Evolutionary conservation across 2,888 invertebrate genomes (phyloP).

Genomic region (Pammene fasciana): DNA sequence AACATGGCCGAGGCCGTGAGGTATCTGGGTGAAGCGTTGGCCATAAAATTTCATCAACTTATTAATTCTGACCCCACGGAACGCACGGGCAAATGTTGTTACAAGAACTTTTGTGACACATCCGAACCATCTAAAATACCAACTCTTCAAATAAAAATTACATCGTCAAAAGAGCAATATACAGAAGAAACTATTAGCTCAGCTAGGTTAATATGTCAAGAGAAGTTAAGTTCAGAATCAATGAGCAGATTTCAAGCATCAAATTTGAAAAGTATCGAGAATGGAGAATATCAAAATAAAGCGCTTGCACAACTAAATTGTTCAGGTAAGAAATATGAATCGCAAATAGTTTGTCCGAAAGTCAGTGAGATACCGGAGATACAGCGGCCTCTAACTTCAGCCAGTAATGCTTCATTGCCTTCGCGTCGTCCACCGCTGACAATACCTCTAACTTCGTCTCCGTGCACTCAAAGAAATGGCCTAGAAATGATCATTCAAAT

Average conservation of each 20-base stretch:
- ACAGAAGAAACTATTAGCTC: too few species aligned
- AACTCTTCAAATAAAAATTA: too few species aligned
- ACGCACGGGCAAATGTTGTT: background rate
- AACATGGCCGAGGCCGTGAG: background rate
- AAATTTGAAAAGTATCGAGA: too few species aligned
- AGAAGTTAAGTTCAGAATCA: background rate
- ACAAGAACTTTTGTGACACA: background rate
- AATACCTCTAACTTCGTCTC: background rate
- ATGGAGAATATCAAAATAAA: background rate
- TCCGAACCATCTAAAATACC: too few species aligned
- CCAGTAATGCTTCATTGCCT: background rate
- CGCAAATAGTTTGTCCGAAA: background rate
- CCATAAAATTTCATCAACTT: background rate
- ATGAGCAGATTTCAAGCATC: background rate
- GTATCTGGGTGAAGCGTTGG: background rate
- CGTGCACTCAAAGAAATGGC: background rate
- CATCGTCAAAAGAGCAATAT: too few species aligned
- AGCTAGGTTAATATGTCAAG: too few species aligned
- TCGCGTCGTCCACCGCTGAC: background rate
- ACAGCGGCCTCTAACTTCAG: background rate
- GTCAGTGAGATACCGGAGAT: too few species aligned
- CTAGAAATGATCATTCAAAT: background rate
- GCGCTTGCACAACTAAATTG: background rate
- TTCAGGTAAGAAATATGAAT: background rate
- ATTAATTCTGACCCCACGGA: background rate